These are phyloP conservation scores for Drosophila demipolita DNA, from an alignment of 2,888 invertebrate genomes.

Conservation along the genomic window DNA sequence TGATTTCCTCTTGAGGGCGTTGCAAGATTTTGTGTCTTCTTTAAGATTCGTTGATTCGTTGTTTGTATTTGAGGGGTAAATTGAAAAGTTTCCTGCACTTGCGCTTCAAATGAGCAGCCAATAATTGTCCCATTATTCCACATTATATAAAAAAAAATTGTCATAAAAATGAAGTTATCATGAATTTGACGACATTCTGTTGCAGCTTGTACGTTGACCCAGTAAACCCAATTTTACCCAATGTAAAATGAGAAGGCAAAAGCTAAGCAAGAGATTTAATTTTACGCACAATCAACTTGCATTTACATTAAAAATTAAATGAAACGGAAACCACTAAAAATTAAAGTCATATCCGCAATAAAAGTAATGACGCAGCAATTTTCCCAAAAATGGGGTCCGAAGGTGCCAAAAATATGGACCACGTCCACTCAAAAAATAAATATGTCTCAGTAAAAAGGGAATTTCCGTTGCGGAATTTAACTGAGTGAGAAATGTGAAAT, in stretches of 20 bases:
- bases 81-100: slow-evolving; percentile 70
- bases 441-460: background rate
- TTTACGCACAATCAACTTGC: slow-evolving; percentile 71
- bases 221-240: background rate
- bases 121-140: slow-evolving; percentile 69
- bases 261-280: slow-evolving; percentile 49
- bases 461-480: slow-evolving; percentile 16
- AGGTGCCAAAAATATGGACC: slow-evolving; percentile 13
- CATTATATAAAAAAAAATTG: slow-evolving; percentile 49
- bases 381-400: background rate
- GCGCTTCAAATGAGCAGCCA: slow-evolving; percentile 58
- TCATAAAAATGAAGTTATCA: slow-evolving; percentile 66
- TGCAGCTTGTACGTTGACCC: slow-evolving; percentile 31
- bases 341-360: slow-evolving; percentile 67
- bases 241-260: background rate
- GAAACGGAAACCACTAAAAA: slow-evolving; percentile 62
- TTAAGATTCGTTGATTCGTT: slow-evolving; percentile 50
- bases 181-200: slow-evolving; percentile 38
- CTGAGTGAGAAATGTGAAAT: slow-evolving; percentile 18
- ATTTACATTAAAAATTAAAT: slow-evolving; percentile 62
- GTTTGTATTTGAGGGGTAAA: slow-evolving; percentile 60
- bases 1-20: slow-evolving; percentile 53
- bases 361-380: slow-evolving; percentile 52
- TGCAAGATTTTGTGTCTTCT: slow-evolving; percentile 71
- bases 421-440: slow-evolving; percentile 24